Base-by-base conservation (phyloP, 1,140 invertebrate genomes). In the Drosophila hydei region DNA sequence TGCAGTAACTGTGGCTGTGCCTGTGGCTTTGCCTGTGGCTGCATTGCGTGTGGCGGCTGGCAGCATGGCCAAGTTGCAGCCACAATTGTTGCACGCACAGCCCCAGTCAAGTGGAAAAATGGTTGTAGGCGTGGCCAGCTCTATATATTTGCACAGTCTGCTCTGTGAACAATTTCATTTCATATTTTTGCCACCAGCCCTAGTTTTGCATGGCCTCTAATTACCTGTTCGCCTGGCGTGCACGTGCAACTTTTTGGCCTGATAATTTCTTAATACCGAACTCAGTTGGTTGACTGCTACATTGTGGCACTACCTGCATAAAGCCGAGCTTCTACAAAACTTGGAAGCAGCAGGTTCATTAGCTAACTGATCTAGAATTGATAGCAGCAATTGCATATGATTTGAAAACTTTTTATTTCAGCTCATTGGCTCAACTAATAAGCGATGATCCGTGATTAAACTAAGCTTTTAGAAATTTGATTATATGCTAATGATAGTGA, bases 41-140 rank as follows among this genome's bases (percentile, higher is more conserved):
- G 79, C 75, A 74, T 85, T 85, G 81, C 81, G 81, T 85, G 81
- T 63, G 70, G 58, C 50, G 45, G 64, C 60, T 60, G 47, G 71
- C 75, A 84, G 61, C 72, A 55, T 80, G 77, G 70, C 81, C 81
- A 81, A 85, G 69, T 77, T 77, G 81, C 77, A 77, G 67, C 72
- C 81, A 69, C 81, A 85, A 88, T 88, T 81, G 81, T 88, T 87
- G 83, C 81, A 87, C 81, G 81, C 65, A 85, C 65, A 80, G 58
- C 25, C 36, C 40, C 76, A 77, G 58, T 64, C 73, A 80, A 85
- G 68, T 84, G 58, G 73, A 85, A 77, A 85, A 77, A 74, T 77
- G 47, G 73, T 59, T 69, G 33, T 47, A 52, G 74, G 64, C 63
- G 71, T 75, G 70, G 60, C 64, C 36, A 42, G 21, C 16, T 7